These are phyloP conservation scores for Pomacea canaliculata DNA, from an alignment of 2,888 invertebrate genomes.

Conservation along the genomic window DNA sequence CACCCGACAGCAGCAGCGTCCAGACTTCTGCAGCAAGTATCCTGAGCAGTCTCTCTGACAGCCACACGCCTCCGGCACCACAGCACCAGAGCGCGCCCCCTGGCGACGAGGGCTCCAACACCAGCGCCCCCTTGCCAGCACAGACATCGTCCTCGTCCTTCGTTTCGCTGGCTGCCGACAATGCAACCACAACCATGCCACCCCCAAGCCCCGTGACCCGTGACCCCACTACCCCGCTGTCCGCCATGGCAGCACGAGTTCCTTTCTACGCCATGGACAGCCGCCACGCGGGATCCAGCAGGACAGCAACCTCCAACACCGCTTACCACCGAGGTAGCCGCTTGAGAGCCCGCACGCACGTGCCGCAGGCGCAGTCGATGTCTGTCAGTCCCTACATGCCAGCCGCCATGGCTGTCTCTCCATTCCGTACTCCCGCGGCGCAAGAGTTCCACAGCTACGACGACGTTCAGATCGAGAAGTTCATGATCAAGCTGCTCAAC, in stretches of 20 bases:
- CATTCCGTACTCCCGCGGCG: not conserved
- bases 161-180: too few species aligned
- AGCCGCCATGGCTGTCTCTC: not conserved
- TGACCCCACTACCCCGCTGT: not conserved
- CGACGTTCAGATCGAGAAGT: conserved; percentile 33
- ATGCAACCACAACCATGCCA: too few species aligned
- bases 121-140: too few species aligned
- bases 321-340: not conserved
- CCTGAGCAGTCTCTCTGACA: too few species aligned
- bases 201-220: too few species aligned
- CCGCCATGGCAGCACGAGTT: not conserved
- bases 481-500: conserved; percentile 32
- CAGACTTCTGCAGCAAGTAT: too few species aligned
- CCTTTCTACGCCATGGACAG: conserved; percentile 13
- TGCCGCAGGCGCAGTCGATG: not conserved
- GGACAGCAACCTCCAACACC: not conserved
- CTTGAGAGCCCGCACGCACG: not conserved
- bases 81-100: too few species aligned
- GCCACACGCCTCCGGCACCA: too few species aligned
- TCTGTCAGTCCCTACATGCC: not conserved
- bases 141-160: too few species aligned
- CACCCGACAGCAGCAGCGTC: too few species aligned
- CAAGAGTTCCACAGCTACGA: conserved; percentile 17
- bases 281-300: not conserved
- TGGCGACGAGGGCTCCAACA: too few species aligned